Conservation (phyloP, 2,113 vertebrate species). For the Oncorhynchus keta region DNA sequence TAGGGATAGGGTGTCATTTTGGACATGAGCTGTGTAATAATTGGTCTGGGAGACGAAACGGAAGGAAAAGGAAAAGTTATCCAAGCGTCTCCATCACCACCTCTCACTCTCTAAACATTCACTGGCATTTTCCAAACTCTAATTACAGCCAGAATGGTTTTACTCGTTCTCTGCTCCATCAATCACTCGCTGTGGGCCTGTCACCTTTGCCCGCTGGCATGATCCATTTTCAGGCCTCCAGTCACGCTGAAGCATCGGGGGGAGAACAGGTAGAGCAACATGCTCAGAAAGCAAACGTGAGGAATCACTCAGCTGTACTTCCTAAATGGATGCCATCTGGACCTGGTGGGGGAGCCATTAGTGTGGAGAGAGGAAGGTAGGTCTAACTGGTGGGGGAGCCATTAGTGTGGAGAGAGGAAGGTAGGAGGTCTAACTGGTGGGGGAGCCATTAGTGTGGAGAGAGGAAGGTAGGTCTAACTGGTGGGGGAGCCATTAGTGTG, state of each 20-base stretch:
- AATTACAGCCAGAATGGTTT: constrained; percentile 14
- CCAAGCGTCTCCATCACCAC: constrained; percentile 9
- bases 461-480: neutral
- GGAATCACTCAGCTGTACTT: constrained; percentile 32
- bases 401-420: too few species aligned
- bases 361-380: constrained; percentile 30
- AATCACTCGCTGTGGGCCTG: constrained; percentile 40
- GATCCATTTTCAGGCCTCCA: constrained; percentile 38
- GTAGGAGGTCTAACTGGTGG: neutral
- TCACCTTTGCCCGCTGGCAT: constrained; percentile 22
- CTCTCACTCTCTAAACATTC: constrained; percentile 22
- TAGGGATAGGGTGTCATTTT: too few species aligned
- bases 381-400: too few species aligned
- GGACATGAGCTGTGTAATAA: neutral
- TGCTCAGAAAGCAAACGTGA: constrained; percentile 42
- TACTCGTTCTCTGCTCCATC: constrained; percentile 25
- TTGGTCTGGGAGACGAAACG: constrained; percentile 3
- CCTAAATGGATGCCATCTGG: constrained; percentile 59
- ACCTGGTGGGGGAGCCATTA: constrained; percentile 46
- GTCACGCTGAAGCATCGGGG: constrained; percentile 1
- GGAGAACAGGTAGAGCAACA: constrained; percentile 24
- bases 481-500: too few species aligned
- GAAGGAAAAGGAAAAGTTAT: neutral
- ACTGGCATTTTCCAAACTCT: constrained; percentile 21
- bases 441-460: too few species aligned